Evolutionary conservation across 2,888 invertebrate species (phyloP).

Genomic region (Marasmarcha lunaedactyla): DNA sequence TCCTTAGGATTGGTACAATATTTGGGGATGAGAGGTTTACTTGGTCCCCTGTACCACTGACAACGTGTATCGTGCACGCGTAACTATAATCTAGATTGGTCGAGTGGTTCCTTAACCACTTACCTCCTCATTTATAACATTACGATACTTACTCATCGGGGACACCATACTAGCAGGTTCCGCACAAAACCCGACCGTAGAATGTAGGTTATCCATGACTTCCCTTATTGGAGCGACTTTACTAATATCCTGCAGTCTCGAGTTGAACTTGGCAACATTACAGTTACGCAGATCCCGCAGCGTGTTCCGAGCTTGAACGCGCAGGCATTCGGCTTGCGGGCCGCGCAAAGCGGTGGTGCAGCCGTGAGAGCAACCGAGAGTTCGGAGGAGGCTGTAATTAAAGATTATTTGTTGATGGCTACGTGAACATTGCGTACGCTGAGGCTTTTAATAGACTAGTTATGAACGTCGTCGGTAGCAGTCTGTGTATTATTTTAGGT

Average conservation of each 20-base stretch:
- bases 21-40: too few species aligned
- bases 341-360: constrained; percentile 88
- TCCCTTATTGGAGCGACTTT: constrained; percentile 82
- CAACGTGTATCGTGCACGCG: too few species aligned
- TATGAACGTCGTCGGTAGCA: too few species aligned
- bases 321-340: constrained; percentile 89
- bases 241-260: constrained; percentile 78
- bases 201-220: constrained; percentile 93
- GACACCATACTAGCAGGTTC: constrained; percentile 89
- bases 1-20: too few species aligned
- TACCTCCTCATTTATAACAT: too few species aligned
- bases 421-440: too few species aligned
- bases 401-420: background rate
- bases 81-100: too few species aligned
- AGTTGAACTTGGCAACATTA: constrained; percentile 58
- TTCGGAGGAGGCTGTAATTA: constrained; percentile 78
- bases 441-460: background rate
- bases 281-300: constrained; percentile 81
- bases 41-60: too few species aligned
- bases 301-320: constrained; percentile 79
- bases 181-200: constrained; percentile 94
- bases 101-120: too few species aligned
- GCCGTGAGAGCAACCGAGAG: constrained; percentile 92
- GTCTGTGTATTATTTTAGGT: too few species aligned
- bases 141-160: constrained; percentile 85